These are phyloP conservation scores for Neopelma chrysocephalum DNA, from an alignment of 2,797 vertebrate genomes.

Conservation along the genomic window DNA sequence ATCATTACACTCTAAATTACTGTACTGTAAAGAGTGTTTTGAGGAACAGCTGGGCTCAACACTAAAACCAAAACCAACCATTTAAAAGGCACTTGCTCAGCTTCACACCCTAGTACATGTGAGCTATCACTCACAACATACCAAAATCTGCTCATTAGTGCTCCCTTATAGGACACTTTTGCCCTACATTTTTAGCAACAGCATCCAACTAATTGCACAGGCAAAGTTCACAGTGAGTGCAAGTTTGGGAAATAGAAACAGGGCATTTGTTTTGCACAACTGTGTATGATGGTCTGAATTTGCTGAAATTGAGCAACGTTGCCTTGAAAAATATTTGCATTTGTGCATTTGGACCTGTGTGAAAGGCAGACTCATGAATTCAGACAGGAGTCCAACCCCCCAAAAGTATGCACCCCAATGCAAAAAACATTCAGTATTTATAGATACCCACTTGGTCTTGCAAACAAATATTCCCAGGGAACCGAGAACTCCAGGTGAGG, in stretches of 20 bases:
- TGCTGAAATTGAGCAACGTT: neutral
- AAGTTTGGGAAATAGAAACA: neutral
- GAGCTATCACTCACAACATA: neutral
- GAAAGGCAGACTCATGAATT: neutral
- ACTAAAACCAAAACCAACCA: slow-evolving; percentile 19
- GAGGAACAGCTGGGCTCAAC: slow-evolving; percentile 17
- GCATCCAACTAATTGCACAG: neutral
- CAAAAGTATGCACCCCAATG: neutral
- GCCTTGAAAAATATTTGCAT: neutral
- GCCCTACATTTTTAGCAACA: neutral
- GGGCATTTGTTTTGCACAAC: neutral
- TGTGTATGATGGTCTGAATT: neutral
- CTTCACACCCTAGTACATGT: neutral
- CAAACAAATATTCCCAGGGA: neutral
- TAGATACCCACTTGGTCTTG: neutral
- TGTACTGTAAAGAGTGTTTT: neutral
- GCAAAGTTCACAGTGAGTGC: accelerated
- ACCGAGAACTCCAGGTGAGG: neutral
- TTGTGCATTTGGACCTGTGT: neutral
- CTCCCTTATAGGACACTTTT: neutral
- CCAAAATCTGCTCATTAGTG: neutral
- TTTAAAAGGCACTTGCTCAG: slow-evolving; percentile 10
- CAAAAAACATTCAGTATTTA: neutral
- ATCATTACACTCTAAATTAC: slow-evolving; percentile 1
- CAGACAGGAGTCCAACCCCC: neutral